Evolutionary conservation across 53 echinoderm and acorn worm species (phyloP).

Genomic region (Stichopus horrens): DNA sequence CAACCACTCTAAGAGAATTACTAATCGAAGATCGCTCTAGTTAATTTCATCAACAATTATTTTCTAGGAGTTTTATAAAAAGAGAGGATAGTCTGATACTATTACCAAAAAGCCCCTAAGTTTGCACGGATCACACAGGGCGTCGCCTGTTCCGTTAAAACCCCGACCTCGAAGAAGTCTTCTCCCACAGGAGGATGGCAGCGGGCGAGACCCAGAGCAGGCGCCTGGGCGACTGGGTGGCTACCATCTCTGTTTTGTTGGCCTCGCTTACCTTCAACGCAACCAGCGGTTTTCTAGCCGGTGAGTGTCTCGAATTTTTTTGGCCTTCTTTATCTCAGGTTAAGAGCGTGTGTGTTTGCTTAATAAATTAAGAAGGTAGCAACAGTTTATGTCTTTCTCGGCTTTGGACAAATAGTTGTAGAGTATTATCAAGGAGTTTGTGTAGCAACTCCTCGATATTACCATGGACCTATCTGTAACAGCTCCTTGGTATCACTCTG

Average conservation of each 20-base stretch:
- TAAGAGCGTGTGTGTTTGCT: background rate
- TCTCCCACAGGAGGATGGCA: slow-evolving; percentile 23
- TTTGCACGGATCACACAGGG: background rate
- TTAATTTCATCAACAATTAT: too few species aligned
- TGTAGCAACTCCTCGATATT: too few species aligned
- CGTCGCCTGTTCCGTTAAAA: background rate
- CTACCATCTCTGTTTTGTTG: slow-evolving; percentile 23
- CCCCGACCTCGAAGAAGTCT: background rate
- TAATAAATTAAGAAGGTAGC: background rate
- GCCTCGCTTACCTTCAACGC: slow-evolving; percentile 12
- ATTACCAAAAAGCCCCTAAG: too few species aligned
- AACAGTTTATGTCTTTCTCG: background rate
- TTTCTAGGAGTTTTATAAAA: too few species aligned
- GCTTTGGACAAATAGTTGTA: background rate
- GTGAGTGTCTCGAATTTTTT: background rate
- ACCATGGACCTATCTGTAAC: too few species aligned
- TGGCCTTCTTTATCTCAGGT: background rate
- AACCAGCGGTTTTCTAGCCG: background rate
- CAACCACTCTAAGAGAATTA: too few species aligned
- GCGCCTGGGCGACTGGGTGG: slow-evolving; percentile 29
- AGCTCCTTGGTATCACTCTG: too few species aligned
- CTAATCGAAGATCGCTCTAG: too few species aligned
- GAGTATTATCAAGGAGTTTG: too few species aligned
- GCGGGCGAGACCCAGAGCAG: slow-evolving; percentile 4
- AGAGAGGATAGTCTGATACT: too few species aligned